phyloP scores from a whole-genome alignment of 2,888 invertebrate species.

The Idaea aversata region DNA sequence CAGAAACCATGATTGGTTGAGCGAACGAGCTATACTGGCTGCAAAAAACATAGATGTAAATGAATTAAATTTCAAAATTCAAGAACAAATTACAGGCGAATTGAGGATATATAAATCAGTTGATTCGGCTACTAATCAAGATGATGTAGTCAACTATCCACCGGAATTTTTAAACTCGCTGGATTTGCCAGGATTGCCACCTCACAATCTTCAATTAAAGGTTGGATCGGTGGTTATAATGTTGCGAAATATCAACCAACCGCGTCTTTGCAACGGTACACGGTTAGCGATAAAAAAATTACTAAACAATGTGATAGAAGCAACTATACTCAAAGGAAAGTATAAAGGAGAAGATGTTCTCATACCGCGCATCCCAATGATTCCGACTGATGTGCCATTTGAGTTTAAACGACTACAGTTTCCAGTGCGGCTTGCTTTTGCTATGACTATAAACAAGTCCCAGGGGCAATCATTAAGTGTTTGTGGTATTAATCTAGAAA shows the following conservation, averaged over 20 bases:
- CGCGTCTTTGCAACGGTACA: conserved; percentile 20
- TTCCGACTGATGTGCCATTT: conserved; percentile 31
- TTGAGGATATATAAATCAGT: conserved; percentile 38
- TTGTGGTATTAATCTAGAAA: conserved; percentile 34
- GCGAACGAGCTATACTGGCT: conserved; percentile 29
- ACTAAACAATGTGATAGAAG: conserved; percentile 29
- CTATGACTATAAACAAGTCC: conserved; percentile 30
- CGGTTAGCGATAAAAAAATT: conserved; percentile 13
- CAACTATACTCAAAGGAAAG: conserved; percentile 32
- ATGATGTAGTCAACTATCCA: conserved; percentile 42
- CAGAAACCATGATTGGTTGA: conserved; percentile 26
- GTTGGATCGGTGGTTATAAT: conserved; percentile 27
- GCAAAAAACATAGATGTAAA: conserved; percentile 23
- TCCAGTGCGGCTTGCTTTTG: conserved; percentile 31
- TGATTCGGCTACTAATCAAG: conserved; percentile 32
- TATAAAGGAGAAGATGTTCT: conserved; percentile 35
- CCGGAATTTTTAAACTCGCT: conserved; percentile 40
- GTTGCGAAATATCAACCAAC: conserved; percentile 32
- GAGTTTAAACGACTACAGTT: conserved; percentile 31
- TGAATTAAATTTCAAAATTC: conserved; percentile 33
- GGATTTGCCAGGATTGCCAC: conserved; percentile 36
- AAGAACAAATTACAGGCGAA: conserved; percentile 31
- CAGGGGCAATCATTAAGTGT: conserved; percentile 27
- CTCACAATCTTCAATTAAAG: conserved; percentile 34
- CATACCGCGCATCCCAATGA: conserved; percentile 35